Conservation (phyloP, 2,888 invertebrate species). For the Acrocyrtus sp. region DNA sequence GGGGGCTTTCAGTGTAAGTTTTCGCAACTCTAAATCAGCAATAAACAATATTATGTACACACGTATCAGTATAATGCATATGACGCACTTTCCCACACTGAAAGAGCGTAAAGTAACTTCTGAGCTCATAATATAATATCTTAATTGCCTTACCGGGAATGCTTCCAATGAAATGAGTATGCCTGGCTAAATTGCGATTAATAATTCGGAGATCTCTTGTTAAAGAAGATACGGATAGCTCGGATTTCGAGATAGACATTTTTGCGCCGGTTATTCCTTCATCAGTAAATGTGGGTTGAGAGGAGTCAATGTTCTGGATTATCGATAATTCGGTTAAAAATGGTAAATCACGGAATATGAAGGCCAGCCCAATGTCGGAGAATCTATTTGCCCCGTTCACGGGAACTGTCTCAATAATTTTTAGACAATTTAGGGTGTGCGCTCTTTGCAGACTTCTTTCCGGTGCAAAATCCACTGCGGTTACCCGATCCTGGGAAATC, state of each 20-base stretch:
- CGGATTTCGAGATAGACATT: constrained; percentile 14
- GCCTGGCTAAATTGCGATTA: constrained; percentile 33
- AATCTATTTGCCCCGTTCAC: constrained; percentile 32
- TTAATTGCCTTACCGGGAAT: constrained; percentile 17
- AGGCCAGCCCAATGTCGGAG: constrained; percentile 23
- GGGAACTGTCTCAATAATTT: constrained; percentile 30
- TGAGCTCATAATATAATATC: no score
- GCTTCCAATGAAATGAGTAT: constrained; percentile 38
- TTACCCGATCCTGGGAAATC: constrained; percentile 39
- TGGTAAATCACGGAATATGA: constrained; percentile 38
- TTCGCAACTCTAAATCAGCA: constrained; percentile 19
- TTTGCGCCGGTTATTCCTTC: constrained; percentile 34
- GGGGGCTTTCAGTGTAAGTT: constrained; percentile 21
- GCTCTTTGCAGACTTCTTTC: constrained; percentile 19
- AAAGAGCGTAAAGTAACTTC: no score
- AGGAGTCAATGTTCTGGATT: constrained; percentile 18
- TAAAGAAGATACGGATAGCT: constrained; percentile 7
- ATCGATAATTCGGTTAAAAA: constrained; percentile 27
- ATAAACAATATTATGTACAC: no score
- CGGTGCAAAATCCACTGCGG: constrained; percentile 28
- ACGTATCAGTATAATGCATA: no score
- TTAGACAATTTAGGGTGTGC: constrained; percentile 34
- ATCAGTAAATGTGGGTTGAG: constrained; percentile 30
- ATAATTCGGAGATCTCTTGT: constrained; percentile 25
- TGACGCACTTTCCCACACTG: no score